phyloP scores from a whole-genome alignment of 2,888 invertebrate species.

The Smittia aterrima region DNA sequence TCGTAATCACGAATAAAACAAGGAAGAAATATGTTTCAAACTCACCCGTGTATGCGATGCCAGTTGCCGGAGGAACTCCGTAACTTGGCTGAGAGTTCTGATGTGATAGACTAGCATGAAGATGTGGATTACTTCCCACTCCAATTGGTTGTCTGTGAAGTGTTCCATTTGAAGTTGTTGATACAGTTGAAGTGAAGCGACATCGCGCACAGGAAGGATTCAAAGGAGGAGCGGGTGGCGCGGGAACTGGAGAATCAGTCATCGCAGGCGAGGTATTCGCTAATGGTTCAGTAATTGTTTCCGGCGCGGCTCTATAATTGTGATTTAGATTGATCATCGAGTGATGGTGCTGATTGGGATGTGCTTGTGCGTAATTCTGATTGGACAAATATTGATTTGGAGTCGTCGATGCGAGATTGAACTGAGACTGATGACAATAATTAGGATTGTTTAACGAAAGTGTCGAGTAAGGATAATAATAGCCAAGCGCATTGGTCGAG shows the following conservation, averaged over 20 bases:
- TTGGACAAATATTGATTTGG: slow-evolving; percentile 23
- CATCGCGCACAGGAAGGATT: slow-evolving; percentile 36
- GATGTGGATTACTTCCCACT: slow-evolving; percentile 24
- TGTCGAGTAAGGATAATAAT: slow-evolving; percentile 36
- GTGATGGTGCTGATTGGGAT: slow-evolving; percentile 30
- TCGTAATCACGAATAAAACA: neutral
- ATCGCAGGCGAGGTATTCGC: slow-evolving; percentile 40
- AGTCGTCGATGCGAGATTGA: neutral
- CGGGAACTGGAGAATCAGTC: slow-evolving; percentile 44
- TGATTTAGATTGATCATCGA: slow-evolving; percentile 40
- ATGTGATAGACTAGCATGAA: slow-evolving; percentile 15
- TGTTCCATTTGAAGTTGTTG: slow-evolving; percentile 26
- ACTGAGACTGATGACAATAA: neutral
- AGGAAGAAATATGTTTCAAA: neutral
- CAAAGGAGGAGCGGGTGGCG: slow-evolving; percentile 44
- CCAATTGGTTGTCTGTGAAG: slow-evolving; percentile 13
- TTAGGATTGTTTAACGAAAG: slow-evolving; percentile 30
- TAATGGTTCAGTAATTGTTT: slow-evolving; percentile 16
- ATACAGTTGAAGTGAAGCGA: slow-evolving; percentile 21
- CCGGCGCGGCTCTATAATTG: neutral
- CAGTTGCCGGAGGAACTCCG: neutral
- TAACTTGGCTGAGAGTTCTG: slow-evolving; percentile 10
- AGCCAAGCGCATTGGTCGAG: slow-evolving; percentile 36
- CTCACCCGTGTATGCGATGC: slow-evolving; percentile 24
- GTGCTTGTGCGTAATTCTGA: neutral